A percentile compares a stretch with the other conserved stretches of the same genome.
Evolutionary conservation across 2,113 vertebrate species (phyloP).

Genomic region (Colossoma macropomum): DNA sequence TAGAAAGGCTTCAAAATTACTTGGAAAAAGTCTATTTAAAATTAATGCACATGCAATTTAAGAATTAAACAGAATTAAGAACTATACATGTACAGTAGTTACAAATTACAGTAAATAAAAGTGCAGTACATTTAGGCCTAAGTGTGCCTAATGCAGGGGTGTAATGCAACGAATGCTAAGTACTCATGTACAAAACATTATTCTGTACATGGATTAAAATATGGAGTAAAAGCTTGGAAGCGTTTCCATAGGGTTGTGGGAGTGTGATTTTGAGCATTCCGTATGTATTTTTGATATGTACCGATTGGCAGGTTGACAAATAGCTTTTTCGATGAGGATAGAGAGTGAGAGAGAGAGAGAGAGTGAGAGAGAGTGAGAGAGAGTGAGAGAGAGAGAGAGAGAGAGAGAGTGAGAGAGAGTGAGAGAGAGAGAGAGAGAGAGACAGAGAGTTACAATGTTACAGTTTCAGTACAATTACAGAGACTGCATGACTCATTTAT

Average conservation of each 20-base stretch:
- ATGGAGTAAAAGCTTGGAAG: neutral
- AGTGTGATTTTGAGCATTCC: neutral
- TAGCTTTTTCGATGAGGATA: neutral
- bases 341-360: neutral
- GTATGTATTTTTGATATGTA: constrained; percentile 2
- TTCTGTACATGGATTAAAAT: neutral
- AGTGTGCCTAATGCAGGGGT: neutral
- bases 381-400: too few relatives aligned
- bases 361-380: too few relatives aligned
- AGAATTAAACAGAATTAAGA: too few relatives aligned
- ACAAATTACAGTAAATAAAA: neutral
- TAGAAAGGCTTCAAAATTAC: too few relatives aligned
- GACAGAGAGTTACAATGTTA: too few relatives aligned
- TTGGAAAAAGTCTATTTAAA: too few relatives aligned
- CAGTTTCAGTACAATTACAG: too few relatives aligned
- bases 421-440: too few relatives aligned
- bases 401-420: neutral
- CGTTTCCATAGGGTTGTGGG: neutral
- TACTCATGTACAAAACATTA: neutral
- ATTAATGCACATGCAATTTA: too few relatives aligned
- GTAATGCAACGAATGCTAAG: neutral
- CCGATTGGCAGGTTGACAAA: constrained; percentile 1
- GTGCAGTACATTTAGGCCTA: neutral
- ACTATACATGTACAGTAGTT: neutral
- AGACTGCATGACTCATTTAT: constrained; percentile 33